Base-by-base conservation (phyloP, 1,140 invertebrate species). In the Microplitis mediator region DNA sequence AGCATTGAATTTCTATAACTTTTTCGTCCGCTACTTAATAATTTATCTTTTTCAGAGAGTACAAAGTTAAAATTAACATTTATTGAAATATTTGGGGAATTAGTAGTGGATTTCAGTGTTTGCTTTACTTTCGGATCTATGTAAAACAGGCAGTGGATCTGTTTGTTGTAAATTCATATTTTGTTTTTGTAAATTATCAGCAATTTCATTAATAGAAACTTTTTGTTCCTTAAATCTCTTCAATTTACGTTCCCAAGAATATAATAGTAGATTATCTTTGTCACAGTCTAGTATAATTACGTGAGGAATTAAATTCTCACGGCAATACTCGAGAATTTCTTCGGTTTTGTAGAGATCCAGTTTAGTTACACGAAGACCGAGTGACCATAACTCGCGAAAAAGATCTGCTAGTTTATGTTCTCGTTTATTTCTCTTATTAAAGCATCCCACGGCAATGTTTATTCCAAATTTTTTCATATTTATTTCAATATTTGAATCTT, bases 271-370 rank as follows among this genome's bases (percentile, higher is more conserved):
- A 14, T 75, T 88, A 1, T 90, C 89, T 69, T 89, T 88, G 76
- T 94, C 93, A 0, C 91, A 90, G 77, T 91, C 93, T 5, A 95
- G 83, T 16, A 93, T 85, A 6, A 95, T 88, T 23, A 94, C 88
- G 79, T 92, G 89, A 58, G 88, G 86, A 4, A 94, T 91, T 16
- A 88, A 88, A 54, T 91, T 84, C 63, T 91, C 89, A 35, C 84
- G 83, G 56, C 92, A 91, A 72, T 91, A 88, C 70, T 92, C 91
- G 75, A 93, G 88, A 13, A 92, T 90, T 54, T 94, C 93, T 79
- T 93, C 91, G 23, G 90, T 79, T 58, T 85, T 90, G 76, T 88
- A 61, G 11, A 87, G 84, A 78, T 91, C 89, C 3, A 90, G 74
- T 61, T 88, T 81, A 32, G 87, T 88, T 2, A 89, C 87, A 72